These are phyloP conservation scores for Omphaloscelis lunosa DNA, from an alignment of 2,888 invertebrate species.

Conservation along the genomic window DNA sequence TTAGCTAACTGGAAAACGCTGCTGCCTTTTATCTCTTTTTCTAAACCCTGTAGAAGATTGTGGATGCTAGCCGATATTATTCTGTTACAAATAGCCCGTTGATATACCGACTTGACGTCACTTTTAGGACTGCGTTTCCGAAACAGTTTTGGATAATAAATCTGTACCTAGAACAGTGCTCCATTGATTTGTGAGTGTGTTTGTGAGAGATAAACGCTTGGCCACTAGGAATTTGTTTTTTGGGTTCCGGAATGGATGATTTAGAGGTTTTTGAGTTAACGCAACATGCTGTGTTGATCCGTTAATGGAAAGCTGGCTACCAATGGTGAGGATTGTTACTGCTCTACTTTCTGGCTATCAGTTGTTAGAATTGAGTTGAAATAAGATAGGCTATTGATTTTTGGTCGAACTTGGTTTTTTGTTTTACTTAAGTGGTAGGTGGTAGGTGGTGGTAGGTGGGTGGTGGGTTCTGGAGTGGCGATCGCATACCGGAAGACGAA, in stretches of 20 bases:
- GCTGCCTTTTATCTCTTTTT: too few relatives aligned
- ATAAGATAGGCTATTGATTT: too few relatives aligned
- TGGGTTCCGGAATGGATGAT: constrained; percentile 33
- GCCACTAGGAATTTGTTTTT: constrained; percentile 36
- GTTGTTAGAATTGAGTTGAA: too few relatives aligned
- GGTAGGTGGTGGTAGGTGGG: too few relatives aligned
- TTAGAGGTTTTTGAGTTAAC: constrained; percentile 18
- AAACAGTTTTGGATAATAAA: constrained; percentile 60
- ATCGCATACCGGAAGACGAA: too few relatives aligned
- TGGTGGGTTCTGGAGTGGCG: too few relatives aligned
- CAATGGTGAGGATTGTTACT: not conserved
- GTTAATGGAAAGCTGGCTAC: too few relatives aligned
- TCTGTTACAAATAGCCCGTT: constrained; percentile 44
- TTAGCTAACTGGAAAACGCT: not conserved
- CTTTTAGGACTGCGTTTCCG: constrained; percentile 44
- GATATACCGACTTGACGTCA: constrained; percentile 51
- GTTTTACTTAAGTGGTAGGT: too few relatives aligned
- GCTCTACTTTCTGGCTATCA: not conserved
- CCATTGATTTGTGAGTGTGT: constrained; percentile 59
- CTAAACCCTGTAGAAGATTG: not conserved
- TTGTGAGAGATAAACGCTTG: constrained; percentile 55
- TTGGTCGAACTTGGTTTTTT: too few relatives aligned
- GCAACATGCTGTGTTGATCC: not conserved
- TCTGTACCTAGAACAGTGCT: constrained; percentile 31
- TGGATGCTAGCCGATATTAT: constrained; percentile 54